These are phyloP conservation scores for Thamnophis elegans DNA, from an alignment of 2,797 vertebrate genomes.

Conservation along the genomic window DNA sequence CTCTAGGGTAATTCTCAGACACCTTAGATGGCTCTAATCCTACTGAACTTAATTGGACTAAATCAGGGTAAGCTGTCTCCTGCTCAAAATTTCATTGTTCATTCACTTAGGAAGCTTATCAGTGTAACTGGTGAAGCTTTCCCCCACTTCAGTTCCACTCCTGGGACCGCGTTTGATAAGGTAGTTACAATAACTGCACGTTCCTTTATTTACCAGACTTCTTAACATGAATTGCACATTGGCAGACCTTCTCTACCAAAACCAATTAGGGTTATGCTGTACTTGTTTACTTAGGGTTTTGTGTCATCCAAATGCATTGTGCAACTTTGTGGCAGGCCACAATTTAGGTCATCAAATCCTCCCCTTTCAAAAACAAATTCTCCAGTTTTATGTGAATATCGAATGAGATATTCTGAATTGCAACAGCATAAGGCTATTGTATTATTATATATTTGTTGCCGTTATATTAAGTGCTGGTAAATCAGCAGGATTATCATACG, in stretches of 20 bases:
- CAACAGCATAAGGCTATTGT: not conserved
- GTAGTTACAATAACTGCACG: not conserved
- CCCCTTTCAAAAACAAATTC: not conserved
- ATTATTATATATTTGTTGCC: not conserved
- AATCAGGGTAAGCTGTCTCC: not conserved
- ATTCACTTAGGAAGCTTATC: not conserved
- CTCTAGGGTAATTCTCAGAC: not conserved
- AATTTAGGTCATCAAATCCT: not conserved
- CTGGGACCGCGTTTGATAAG: slow-evolving; percentile 3
- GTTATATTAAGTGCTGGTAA: not conserved
- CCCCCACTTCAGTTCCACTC: not conserved
- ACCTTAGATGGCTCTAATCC: not conserved
- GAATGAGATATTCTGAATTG: not conserved
- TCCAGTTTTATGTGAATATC: not conserved
- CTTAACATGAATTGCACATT: not conserved
- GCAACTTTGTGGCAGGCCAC: too few relatives aligned
- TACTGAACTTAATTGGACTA: slow-evolving; percentile 2
- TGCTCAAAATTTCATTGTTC: not conserved
- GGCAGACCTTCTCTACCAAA: not conserved
- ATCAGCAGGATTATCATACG: not conserved
- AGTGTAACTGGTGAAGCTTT: not conserved
- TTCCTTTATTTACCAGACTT: not conserved
- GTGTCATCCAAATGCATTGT: not conserved
- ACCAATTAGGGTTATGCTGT: not conserved
- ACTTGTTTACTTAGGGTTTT: not conserved